Base-by-base conservation (phyloP, 2,113 vertebrate genomes). In the Actenoides hombroni region DNA sequence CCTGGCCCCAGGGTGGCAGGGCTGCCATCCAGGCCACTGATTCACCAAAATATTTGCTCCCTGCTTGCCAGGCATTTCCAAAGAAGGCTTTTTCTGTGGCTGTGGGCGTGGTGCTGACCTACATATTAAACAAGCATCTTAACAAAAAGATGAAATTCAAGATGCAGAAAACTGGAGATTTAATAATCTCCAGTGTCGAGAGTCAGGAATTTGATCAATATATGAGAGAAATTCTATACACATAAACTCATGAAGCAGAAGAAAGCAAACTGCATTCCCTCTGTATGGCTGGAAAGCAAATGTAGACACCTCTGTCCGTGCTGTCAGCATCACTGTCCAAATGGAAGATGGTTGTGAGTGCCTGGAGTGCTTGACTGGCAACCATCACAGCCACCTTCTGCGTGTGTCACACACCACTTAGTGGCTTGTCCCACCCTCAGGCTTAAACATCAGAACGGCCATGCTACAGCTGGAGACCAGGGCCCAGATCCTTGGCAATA, bases 331-430 rank as follows among this genome's bases (percentile, higher is more conserved):
- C 28, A 7, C 39, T 78, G 65, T 25, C 39, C 61, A 63, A 75
- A 18, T 2, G 25, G 68, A 67, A 68, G 39, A 33, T 80, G 48
- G n/a, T 11, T 26, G 42, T 0, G 1, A n/a, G 25, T 11, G 21
- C 59, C 60, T 9, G n/a, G 53, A 18, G 8, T 24, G n/a, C 46
- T 68, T 0, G 1, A 11, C 39, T 79, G 39, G 23, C 49, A 56
- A 11, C 26, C 26, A 48, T 48, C 31, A 42, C 0, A 0, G 33
- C 39, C 0, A 1, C 33, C 24, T 26, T 49, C 11, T 49, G 7
- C 0, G 0, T 16, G 37, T 51, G 49, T 21, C 16, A 59, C 29
- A 28, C 21, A 42, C 7, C 19, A 18, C 11, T 7, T 0, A 13
- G 63, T 40, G 56, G 12, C 78, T 76, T 64, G 57, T 82, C 56